These are phyloP conservation scores for Ictalurus furcatus DNA, from an alignment of 2,113 vertebrate genomes.

Conservation along the genomic window DNA sequence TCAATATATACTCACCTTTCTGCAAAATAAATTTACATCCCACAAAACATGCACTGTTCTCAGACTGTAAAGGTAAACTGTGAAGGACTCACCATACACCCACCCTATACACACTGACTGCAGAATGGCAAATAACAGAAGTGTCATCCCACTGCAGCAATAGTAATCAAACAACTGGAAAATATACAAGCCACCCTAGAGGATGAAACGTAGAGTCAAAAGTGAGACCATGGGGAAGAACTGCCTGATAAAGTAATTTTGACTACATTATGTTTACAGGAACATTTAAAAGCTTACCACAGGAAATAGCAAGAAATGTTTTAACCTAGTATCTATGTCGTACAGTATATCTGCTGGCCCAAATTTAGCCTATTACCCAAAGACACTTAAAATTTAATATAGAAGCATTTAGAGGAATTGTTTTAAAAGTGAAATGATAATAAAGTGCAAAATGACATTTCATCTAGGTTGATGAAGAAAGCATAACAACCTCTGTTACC, in stretches of 20 bases:
- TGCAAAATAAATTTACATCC: not conserved
- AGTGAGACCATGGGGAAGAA: not conserved
- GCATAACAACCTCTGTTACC: slow-evolving; percentile 74
- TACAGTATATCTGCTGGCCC: too few species aligned
- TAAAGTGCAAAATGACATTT: not conserved
- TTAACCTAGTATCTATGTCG: not conserved
- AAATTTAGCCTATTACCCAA: too few species aligned
- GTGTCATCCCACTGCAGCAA: slow-evolving; percentile 85
- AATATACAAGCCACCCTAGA: slow-evolving; percentile 90
- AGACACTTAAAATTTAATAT: too few species aligned
- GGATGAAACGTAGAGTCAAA: not conserved
- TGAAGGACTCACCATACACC: slow-evolving; percentile 86
- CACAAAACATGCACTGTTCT: not conserved
- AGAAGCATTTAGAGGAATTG: not conserved
- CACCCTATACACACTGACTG: slow-evolving; percentile 86
- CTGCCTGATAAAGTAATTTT: not conserved
- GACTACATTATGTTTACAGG: not conserved
- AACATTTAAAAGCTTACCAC: not conserved
- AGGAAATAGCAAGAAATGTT: not conserved
- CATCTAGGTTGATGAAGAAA: not conserved
- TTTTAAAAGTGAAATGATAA: not conserved
- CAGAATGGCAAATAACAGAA: slow-evolving; percentile 87
- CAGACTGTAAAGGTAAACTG: not conserved
- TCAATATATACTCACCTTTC: not conserved
- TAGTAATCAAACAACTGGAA: slow-evolving; percentile 97